phyloP scores from a whole-genome alignment of 2,113 vertebrate genomes.

The Maccullochella peelii region DNA sequence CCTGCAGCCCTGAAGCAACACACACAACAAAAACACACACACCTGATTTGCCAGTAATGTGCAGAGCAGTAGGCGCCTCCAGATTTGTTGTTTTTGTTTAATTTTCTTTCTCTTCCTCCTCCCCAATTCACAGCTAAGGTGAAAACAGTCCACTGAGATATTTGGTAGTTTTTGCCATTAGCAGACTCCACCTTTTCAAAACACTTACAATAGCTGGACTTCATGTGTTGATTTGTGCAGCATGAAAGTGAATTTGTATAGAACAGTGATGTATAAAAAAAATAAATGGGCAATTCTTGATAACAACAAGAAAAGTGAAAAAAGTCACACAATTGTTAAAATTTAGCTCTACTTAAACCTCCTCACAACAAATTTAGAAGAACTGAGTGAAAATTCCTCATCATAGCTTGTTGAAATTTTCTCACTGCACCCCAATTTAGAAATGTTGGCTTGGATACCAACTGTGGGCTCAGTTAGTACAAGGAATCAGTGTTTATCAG shows the following conservation, averaged over 20 bases:
- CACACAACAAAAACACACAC: slow-evolving; percentile 43
- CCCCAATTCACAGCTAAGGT: slow-evolving; percentile 70
- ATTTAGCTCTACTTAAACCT: slow-evolving; percentile 40
- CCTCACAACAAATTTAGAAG: slow-evolving; percentile 62
- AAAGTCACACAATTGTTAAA: slow-evolving; percentile 36
- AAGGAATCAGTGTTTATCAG: slow-evolving; percentile 76
- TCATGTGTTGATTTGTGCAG: slow-evolving; percentile 41
- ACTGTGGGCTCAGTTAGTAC: slow-evolving; percentile 70
- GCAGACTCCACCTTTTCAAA: slow-evolving; percentile 57
- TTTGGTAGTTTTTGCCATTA: slow-evolving; percentile 60
- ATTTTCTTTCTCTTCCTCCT: slow-evolving; percentile 42
- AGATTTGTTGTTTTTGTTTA: slow-evolving; percentile 70
- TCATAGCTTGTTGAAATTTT: slow-evolving; percentile 60
- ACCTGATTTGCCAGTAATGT: slow-evolving; percentile 67
- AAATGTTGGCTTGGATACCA: slow-evolving; percentile 61
- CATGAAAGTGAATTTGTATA: slow-evolving; percentile 40
- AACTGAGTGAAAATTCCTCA: slow-evolving; percentile 54
- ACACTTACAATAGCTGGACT: slow-evolving; percentile 36
- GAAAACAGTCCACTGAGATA: slow-evolving; percentile 63
- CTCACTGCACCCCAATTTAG: slow-evolving; percentile 72
- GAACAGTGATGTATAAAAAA: slow-evolving; percentile 9
- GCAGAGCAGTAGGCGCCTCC: slow-evolving; percentile 56
- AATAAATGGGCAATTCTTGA: slow-evolving; percentile 7
- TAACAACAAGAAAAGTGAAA: slow-evolving; percentile 29
- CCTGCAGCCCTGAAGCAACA: slow-evolving; percentile 46